Conservation (phyloP, 2,888 invertebrate genomes). For the Lobophora halterata region DNA sequence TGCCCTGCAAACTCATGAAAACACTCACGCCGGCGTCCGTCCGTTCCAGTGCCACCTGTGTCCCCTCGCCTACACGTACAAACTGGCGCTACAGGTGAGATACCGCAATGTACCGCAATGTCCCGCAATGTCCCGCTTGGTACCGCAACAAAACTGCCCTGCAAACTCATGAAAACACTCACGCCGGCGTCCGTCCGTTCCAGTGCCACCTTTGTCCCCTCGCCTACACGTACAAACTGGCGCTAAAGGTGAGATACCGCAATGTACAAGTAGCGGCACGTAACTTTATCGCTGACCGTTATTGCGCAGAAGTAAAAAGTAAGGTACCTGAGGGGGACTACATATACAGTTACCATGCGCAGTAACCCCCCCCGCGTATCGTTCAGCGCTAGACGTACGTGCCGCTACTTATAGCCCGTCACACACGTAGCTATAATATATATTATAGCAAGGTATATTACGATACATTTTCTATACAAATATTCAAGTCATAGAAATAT, state of each 20-base stretch:
- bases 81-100: neutral
- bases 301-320: too few species aligned
- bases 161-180: neutral
- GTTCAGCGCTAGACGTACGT: too few species aligned
- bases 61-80: neutral
- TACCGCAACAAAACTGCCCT: conserved; percentile 32
- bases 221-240: neutral
- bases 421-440: too few species aligned
- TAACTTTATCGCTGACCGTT: too few species aligned
- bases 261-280: too few species aligned
- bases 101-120: conserved; percentile 28
- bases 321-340: too few species aligned
- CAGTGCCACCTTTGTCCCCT: neutral
- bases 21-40: neutral
- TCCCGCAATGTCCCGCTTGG: conserved; percentile 49
- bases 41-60: neutral
- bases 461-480: too few species aligned
- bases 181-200: neutral
- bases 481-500: too few species aligned
- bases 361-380: too few species aligned
- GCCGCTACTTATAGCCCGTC: too few species aligned
- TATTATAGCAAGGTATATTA: too few species aligned
- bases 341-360: too few species aligned
- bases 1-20: neutral
- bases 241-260: conserved; percentile 5